phyloP scores from a whole-genome alignment of 2,797 vertebrate species.

The Myotis daubentonii region DNA sequence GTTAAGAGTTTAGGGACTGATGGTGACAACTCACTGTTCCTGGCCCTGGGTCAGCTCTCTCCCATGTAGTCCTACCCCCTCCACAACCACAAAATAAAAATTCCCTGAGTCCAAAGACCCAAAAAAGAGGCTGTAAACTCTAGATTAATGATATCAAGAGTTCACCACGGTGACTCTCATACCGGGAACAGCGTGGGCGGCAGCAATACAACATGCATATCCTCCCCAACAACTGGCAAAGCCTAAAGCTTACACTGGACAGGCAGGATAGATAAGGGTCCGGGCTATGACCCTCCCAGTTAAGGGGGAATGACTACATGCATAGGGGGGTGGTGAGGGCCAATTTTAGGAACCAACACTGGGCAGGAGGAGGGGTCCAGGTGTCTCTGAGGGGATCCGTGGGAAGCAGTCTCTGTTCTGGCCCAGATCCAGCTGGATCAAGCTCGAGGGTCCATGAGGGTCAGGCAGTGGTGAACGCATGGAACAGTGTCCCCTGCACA shows the following conservation, averaged over 20 bases:
- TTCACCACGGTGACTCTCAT: background rate
- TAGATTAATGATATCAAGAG: background rate
- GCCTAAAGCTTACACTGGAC: background rate
- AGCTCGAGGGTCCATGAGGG: background rate
- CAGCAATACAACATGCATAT: background rate
- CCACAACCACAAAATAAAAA: background rate
- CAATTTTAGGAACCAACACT: background rate
- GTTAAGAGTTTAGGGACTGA: background rate
- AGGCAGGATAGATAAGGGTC: background rate
- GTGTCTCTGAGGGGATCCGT: fast-evolving
- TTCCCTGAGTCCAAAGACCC: fast-evolving
- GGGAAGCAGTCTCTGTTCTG: background rate
- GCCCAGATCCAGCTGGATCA: background rate
- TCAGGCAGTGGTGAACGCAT: background rate
- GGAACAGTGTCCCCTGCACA: background rate
- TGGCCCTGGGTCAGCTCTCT: background rate
- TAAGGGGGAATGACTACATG: background rate
- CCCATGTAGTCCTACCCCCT: background rate
- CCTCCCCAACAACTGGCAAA: background rate
- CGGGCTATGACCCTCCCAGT: background rate
- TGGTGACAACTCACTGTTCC: background rate
- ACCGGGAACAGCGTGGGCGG: fast-evolving
- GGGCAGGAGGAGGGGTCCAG: too few relatives aligned
- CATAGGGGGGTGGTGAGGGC: too few relatives aligned
- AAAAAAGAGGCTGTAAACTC: background rate